Percentiles rank a stretch among this genome's conserved stretches.
These are phyloP conservation scores for Eufriesea mexicana DNA, from an alignment of 1,140 invertebrate species.

Conservation along the genomic window DNA sequence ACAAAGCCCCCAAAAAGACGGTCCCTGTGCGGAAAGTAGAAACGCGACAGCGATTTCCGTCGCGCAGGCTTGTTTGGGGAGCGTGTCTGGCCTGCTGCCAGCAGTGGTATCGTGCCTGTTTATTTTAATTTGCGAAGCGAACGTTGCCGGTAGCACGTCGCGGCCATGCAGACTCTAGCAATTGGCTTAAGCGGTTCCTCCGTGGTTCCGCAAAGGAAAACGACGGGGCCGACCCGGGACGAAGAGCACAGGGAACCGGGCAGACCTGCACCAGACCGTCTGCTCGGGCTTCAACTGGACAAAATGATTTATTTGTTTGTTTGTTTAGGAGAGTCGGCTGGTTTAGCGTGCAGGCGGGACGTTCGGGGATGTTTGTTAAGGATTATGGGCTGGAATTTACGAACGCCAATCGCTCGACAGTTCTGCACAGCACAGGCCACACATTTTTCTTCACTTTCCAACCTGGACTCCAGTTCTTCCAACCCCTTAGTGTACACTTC, in stretches of 20 bases:
- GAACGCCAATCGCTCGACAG: not conserved
- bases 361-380: not conserved
- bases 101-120: conserved; percentile 40
- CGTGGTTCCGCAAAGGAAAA: conserved; percentile 33
- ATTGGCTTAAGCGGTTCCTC: conserved; percentile 54
- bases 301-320: conserved; percentile 31
- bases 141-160: conserved; percentile 28
- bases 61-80: conserved; percentile 29
- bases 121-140: conserved; percentile 57
- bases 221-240: not conserved
- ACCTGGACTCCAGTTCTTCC: no score
- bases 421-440: no score
- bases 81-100: conserved; percentile 45
- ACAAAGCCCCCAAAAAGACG: conserved; percentile 26
- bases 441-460: no score
- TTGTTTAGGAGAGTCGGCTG: not conserved
- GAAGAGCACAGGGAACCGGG: no score
- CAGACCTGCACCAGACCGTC: no score
- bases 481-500: no score
- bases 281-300: not conserved
- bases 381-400: conserved; percentile 2
- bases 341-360: no score
- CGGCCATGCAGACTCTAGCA: conserved; percentile 13
- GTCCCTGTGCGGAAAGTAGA: conserved; percentile 25
- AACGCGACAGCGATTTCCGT: conserved; percentile 53